These are phyloP conservation scores for Marmota monax DNA, from an alignment of 2,113 vertebrate species.

Conservation along the genomic window DNA sequence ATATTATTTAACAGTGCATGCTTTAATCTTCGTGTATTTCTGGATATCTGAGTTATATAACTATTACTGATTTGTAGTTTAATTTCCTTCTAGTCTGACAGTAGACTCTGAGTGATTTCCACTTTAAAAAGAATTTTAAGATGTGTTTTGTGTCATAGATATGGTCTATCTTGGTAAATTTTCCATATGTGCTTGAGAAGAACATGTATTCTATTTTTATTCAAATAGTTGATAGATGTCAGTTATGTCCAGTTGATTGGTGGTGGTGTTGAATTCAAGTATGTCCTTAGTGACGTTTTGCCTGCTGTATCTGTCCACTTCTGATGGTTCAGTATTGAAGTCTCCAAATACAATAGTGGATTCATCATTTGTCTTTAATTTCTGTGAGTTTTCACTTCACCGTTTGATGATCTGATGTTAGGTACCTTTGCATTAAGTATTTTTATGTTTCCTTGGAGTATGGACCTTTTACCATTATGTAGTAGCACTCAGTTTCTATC, in stretches of 20 bases:
- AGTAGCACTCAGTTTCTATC: not conserved
- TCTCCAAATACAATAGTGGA: not conserved
- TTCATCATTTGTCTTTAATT: not conserved
- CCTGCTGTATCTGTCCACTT: not conserved
- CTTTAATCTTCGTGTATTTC: not conserved
- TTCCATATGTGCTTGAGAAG: not conserved
- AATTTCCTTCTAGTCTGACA: not conserved
- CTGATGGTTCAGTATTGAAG: not conserved
- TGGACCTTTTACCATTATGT: not conserved
- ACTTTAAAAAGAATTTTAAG: not conserved
- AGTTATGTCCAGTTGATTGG: not conserved
- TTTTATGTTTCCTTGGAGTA: not conserved
- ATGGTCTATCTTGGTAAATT: not conserved
- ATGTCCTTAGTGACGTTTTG: not conserved
- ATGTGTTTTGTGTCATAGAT: not conserved
- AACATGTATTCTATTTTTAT: not conserved
- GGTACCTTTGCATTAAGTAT: not conserved
- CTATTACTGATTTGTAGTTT: not conserved
- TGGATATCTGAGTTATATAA: not conserved
- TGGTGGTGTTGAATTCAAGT: not conserved
- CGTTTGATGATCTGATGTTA: not conserved
- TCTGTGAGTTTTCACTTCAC: not conserved
- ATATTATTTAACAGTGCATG: not conserved
- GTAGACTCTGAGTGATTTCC: not conserved
- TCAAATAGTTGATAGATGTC: not conserved